Base-by-base conservation (phyloP, 1,140 invertebrate species). In the Micrasema minimum region DNA sequence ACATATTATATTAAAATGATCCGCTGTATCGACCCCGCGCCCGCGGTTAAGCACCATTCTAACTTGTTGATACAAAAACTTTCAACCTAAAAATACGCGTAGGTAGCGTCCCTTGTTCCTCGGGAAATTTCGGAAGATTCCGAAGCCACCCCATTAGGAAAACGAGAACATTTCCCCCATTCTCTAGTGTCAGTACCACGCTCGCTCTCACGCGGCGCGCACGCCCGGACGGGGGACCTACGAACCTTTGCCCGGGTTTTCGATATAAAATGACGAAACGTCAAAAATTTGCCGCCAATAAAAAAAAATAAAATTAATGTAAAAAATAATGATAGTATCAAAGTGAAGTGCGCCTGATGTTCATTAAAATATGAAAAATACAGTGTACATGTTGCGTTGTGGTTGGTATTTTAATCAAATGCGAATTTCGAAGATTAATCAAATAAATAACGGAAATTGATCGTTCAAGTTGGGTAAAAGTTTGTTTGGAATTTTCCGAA, bases 151-250 rank as follows among this genome's bases (percentile, higher is more conserved):
- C 55, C 37, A 26, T 53, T 26, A 9, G 20, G 51, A 20, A 38
- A 23, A 51, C 26, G 23, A 43, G 45, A 31, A 50, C 23, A 45
- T 45, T 46, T 22, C 7, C 11, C 11, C 4, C 1, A 14, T 20
- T 45, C 9, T 48, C 43, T 3, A 11, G 4, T 74, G 72, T 74
- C 72, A 74, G 72, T 74, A 71, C 53, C 72, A 74, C 68, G 72
- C 72, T 55, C 22, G 69, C 72, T 67, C 69, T 46, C 72, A 50
- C 45, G 72, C 68, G 72, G 72, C 38, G 72, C 65, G 61, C 31
- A 66, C 66, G 64, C 41, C 61, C n/a, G 14, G 53, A n/a, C 26
- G 53, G 31, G 31, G 22, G 14, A 22, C 10, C 23, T 11, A 50
- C 43, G 45, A 23, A 9, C n/a, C 12, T 46, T 26, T 23, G 0